These are phyloP conservation scores for Caenorhabditis latens DNA, from an alignment of 1,140 invertebrate genomes.

Conservation along the genomic window DNA sequence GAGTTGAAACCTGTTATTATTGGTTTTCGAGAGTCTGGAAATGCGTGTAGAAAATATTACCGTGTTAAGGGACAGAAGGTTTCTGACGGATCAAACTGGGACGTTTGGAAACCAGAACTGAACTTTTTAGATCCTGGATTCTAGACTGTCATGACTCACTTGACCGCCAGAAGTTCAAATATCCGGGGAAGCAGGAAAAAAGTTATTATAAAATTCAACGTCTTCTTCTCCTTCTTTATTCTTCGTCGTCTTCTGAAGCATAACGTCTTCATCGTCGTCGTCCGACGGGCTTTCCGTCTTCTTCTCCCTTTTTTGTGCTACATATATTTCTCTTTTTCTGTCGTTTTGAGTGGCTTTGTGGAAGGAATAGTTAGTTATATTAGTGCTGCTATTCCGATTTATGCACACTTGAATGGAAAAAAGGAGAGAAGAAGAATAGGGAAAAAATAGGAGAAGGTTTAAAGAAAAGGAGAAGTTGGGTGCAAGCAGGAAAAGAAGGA, in stretches of 20 bases:
- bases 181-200: slow-evolving; percentile 13
- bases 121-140: no score
- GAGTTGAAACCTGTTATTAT: no score
- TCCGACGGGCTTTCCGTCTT: no score
- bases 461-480: background rate
- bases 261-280: background rate
- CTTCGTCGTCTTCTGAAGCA: slow-evolving; percentile 36
- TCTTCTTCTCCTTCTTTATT: background rate
- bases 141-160: no score
- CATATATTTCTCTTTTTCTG: slow-evolving; percentile 21
- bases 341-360: slow-evolving; percentile 43
- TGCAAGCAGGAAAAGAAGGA: background rate
- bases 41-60: no score
- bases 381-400: slow-evolving; percentile 34
- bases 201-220: slow-evolving; percentile 34
- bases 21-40: no score
- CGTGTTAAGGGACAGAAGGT: no score
- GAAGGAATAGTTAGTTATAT: slow-evolving; percentile 48
- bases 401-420: slow-evolving; percentile 50
- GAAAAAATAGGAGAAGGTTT: background rate
- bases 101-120: no score
- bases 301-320: slow-evolving; percentile 10
- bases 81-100: no score
- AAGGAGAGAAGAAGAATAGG: slow-evolving; percentile 6
- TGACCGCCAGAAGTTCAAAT: background rate